Evolutionary conservation across 2,888 invertebrate species (phyloP), one percentile per base, ranked within the genome.

Genomic region (Cataglyphis livida): DNA sequence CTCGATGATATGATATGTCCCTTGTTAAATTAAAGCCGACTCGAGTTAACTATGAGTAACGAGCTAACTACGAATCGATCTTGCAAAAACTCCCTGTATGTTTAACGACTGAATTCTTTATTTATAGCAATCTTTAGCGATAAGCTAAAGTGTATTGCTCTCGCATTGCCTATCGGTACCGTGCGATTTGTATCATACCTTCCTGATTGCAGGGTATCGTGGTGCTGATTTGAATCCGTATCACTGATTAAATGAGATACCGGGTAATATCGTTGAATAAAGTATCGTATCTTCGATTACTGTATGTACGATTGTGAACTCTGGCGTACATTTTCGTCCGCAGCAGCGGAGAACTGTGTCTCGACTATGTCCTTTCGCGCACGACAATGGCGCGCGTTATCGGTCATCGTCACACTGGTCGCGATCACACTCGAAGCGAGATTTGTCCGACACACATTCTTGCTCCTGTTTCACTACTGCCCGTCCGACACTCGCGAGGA

Each of bases 401-500:
- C 66, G 75, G 28, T 64, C 74, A 64, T 74, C 48, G 65, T 75
- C 35, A 5, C 76, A 76, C 68, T 76, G 64, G 48, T 51, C 68
- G 54, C 71, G 71, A 48, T 28, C 71, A 61, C 78, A 79, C 44
- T 71, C 38, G 18, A 70, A 59, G 15, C n/a, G 44, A 70, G 59
- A 68, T 54, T 32, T n/a, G 70, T 70, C 41, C 70, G 32, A 70
- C 57, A 70, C n/a, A 21, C 73, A 74, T 57, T 66, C 44, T 21
- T 81, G 51, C 18, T 54, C 28, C 61, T 84, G 62, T 64, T 92
- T 93, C 93, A 93, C 93, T 93, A 92, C 92, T 91, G 90, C 90
- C 79, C 89, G 90, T 90, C 91, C 92, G 91, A 89, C 92, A 91
- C 88, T 82, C 84, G 87, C 84, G 86, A 88, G 84, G 84, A 86